phyloP scores from a whole-genome alignment of 2,113 vertebrate species.

The Anarhynchus alexandrinus region DNA sequence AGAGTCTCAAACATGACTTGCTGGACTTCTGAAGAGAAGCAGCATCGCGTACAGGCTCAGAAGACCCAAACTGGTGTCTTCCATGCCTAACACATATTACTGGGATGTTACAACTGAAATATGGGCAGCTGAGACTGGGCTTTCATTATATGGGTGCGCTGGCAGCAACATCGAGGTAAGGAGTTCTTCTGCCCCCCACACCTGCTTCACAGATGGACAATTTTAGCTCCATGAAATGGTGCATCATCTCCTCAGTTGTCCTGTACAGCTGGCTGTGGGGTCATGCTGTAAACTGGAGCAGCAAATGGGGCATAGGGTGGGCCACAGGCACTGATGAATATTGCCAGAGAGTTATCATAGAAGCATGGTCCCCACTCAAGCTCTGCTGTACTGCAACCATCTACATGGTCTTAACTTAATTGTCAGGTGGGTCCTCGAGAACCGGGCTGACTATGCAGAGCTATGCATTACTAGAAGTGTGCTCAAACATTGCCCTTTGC shows the following conservation, averaged over 20 bases:
- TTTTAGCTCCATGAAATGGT: neutral
- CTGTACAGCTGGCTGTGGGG: neutral
- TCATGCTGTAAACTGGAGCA: neutral
- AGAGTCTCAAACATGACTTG: neutral
- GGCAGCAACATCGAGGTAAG: neutral
- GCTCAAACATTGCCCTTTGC: neutral
- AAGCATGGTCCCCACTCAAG: neutral
- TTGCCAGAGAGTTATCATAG: neutral
- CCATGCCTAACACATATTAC: neutral
- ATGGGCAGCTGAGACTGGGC: neutral
- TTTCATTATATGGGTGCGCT: neutral
- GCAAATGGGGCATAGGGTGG: neutral
- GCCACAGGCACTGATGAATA: neutral
- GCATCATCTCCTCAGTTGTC: neutral
- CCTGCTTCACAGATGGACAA: neutral
- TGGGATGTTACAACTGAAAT: neutral
- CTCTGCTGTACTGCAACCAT: neutral
- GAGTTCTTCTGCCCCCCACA: neutral
- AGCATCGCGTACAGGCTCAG: neutral
- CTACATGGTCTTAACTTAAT: neutral
- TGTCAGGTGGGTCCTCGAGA: neutral
- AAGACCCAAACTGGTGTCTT: neutral
- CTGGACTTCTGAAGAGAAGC: neutral
- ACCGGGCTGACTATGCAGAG: neutral
- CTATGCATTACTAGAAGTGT: neutral